phyloP scores from a whole-genome alignment of 2,888 invertebrate genomes.

The Leptogaster cylindrica region DNA sequence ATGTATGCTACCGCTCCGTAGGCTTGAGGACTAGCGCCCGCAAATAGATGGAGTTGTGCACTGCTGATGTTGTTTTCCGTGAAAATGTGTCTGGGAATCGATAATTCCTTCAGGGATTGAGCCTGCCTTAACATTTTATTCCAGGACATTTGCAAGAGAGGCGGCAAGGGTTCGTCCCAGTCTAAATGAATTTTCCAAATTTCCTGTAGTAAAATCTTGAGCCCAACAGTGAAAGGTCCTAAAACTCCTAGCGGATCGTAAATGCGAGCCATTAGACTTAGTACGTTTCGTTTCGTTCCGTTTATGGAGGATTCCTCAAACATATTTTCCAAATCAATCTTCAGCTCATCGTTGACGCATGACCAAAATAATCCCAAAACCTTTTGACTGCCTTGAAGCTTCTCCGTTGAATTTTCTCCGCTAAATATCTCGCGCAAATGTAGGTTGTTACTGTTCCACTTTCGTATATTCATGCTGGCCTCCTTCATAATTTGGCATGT shows the following conservation, averaged over 20 bases:
- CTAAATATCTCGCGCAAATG: neutral
- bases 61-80: too few relatives aligned
- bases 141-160: neutral
- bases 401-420: neutral
- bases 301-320: neutral
- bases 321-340: too few relatives aligned
- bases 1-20: neutral
- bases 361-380: slow-evolving; percentile 3
- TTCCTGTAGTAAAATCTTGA: slow-evolving; percentile 13
- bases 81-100: too few relatives aligned
- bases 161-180: slow-evolving; percentile 10
- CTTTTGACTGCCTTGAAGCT: slow-evolving; percentile 2
- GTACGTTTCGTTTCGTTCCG: neutral
- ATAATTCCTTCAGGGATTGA: too few relatives aligned
- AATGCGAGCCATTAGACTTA: neutral
- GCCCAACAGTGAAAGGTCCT: neutral
- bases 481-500: neutral
- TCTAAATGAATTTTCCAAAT: neutral
- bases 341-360: too few relatives aligned
- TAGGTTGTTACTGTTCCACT: neutral
- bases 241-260: neutral
- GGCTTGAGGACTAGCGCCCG: neutral
- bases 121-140: too few relatives aligned
- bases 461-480: neutral
- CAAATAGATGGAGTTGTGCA: neutral